phyloP scores from a whole-genome alignment of 2,888 invertebrate species.

The Aspidapion aeneum region DNA sequence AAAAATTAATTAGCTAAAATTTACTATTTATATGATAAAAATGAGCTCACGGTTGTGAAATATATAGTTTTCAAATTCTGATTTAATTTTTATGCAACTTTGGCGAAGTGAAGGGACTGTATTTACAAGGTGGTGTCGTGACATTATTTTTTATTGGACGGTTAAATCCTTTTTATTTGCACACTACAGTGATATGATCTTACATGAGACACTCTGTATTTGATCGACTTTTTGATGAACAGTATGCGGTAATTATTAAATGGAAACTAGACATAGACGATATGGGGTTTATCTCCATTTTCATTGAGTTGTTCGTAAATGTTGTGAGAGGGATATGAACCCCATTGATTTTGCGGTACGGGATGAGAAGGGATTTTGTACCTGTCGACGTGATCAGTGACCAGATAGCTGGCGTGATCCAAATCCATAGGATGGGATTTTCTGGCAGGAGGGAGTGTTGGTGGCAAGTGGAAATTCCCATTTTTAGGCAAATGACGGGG shows the following conservation, averaged over 20 bases:
- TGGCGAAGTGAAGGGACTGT: too few relatives aligned
- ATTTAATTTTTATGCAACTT: too few relatives aligned
- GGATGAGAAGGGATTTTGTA: conserved; percentile 42
- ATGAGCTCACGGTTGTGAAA: too few relatives aligned
- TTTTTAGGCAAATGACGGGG: conserved; percentile 10
- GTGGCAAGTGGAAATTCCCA: conserved; percentile 9
- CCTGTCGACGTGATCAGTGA: conserved; percentile 34
- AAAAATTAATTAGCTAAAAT: too few relatives aligned
- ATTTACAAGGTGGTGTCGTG: too few relatives aligned
- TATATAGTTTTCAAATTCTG: too few relatives aligned
- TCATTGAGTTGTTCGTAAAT: conserved; percentile 48
- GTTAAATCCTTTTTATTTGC: too few relatives aligned
- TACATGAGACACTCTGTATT: too few relatives aligned
- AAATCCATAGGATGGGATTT: conserved; percentile 14
- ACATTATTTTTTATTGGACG: too few relatives aligned
- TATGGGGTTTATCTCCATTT: conserved; percentile 47
- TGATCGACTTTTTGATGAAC: background rate
- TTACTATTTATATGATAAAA: too few relatives aligned
- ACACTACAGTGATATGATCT: too few relatives aligned
- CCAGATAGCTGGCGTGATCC: conserved; percentile 13
- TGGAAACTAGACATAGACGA: conserved; percentile 51
- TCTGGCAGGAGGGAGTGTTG: conserved; percentile 25
- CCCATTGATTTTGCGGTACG: conserved; percentile 35
- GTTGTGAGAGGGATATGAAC: conserved; percentile 40
- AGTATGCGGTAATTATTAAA: background rate